Conservation (phyloP, 2,888 invertebrate species). For the Pollenia angustigena region DNA sequence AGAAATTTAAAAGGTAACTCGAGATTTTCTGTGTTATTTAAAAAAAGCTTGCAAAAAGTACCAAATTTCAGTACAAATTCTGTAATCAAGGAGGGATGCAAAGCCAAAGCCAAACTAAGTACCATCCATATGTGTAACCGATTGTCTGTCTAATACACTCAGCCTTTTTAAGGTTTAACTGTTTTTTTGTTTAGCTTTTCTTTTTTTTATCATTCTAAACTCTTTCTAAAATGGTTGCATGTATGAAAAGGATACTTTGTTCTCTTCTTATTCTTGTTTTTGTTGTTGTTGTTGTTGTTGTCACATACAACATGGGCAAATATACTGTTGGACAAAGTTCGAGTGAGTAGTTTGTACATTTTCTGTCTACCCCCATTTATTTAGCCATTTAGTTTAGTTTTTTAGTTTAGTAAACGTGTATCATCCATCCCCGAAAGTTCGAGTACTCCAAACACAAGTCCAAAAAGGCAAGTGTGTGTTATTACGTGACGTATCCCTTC, state of each 20-base stretch:
- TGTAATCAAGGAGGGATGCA: not conserved
- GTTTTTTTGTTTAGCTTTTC: not conserved
- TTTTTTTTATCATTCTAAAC: not conserved
- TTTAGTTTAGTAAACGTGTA: slow-evolving; percentile 61
- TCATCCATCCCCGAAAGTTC: slow-evolving; percentile 63
- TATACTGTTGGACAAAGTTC: not conserved
- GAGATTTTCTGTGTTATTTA: too few relatives aligned
- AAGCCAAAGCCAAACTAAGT: not conserved
- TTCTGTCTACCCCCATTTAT: slow-evolving; percentile 24
- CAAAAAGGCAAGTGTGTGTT: slow-evolving; percentile 23
- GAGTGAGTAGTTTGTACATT: slow-evolving; percentile 39
- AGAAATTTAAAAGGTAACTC: too few relatives aligned
- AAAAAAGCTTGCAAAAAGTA: not conserved
- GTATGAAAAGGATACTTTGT: slow-evolving; percentile 38
- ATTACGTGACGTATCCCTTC: slow-evolving; percentile 30
- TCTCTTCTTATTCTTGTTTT: not conserved
- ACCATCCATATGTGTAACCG: not conserved
- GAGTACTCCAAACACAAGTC: slow-evolving; percentile 25
- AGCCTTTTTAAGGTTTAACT: not conserved
- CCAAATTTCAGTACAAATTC: not conserved
- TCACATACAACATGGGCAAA: slow-evolving; percentile 24
- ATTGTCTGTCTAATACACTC: not conserved
- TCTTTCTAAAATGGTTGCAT: slow-evolving; percentile 48
- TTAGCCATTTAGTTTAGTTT: slow-evolving; percentile 55
- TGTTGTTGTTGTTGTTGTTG: slow-evolving; percentile 9